Conservation (phyloP, 2,113 vertebrate genomes). For the Romanogobio albipinnatus region DNA sequence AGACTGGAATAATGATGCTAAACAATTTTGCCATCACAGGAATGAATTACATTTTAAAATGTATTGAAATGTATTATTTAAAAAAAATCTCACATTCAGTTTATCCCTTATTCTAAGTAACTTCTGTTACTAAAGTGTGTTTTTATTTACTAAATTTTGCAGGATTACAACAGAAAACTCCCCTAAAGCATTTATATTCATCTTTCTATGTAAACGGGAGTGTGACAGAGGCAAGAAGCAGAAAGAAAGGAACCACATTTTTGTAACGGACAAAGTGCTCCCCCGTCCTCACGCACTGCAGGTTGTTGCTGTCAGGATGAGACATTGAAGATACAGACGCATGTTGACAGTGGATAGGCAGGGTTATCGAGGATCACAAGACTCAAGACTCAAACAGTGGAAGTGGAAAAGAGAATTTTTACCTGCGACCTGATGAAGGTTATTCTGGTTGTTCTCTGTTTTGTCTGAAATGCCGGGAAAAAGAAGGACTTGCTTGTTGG, state of each 20-base stretch:
- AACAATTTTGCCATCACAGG: too few species aligned
- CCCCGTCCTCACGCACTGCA: constrained; percentile 43
- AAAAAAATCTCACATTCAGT: neutral
- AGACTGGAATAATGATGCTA: neutral
- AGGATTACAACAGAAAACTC: constrained; percentile 56
- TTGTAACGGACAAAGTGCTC: constrained; percentile 43
- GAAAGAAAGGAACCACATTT: constrained; percentile 43
- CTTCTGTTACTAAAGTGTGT: neutral
- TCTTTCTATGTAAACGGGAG: constrained; percentile 57
- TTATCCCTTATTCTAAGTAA: neutral
- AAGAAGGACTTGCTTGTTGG: constrained; percentile 47
- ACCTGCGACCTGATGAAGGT: constrained; percentile 35
- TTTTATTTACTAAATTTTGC: neutral
- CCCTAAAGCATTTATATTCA: constrained; percentile 59
- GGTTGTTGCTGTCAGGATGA: constrained; percentile 39
- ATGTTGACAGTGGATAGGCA: constrained; percentile 31
- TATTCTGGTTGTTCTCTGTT: constrained; percentile 42
- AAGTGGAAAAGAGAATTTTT: constrained; percentile 38
- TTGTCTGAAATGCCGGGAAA: constrained; percentile 36
- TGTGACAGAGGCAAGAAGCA: constrained; percentile 38
- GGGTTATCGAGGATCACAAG: constrained; percentile 39
- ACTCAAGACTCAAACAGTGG: constrained; percentile 33
- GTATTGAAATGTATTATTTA: too few species aligned
- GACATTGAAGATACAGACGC: constrained; percentile 35
- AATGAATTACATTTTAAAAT: too few species aligned